phyloP scores from a whole-genome alignment of 2,888 invertebrate genomes.

The Escarpia spicata region DNA sequence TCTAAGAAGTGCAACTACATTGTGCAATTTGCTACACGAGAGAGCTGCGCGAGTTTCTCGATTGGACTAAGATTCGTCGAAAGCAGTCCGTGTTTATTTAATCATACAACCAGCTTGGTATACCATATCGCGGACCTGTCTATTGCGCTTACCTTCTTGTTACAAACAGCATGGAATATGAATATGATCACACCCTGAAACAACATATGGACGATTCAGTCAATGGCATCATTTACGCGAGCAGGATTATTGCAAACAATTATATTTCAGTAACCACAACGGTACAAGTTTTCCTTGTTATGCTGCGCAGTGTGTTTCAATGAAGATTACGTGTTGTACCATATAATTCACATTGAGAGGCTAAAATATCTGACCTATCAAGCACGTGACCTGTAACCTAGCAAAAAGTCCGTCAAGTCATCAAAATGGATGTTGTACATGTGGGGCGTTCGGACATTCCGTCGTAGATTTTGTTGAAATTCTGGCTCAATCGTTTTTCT shows the following conservation, averaged over 20 bases:
- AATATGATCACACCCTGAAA: slow-evolving; percentile 45
- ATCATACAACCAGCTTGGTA: neutral
- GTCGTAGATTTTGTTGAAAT: no score
- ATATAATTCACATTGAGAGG: no score
- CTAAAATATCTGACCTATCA: no score
- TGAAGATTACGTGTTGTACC: no score
- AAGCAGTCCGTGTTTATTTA: neutral
- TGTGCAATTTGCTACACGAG: neutral
- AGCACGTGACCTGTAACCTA: no score
- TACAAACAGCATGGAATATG: slow-evolving; percentile 43
- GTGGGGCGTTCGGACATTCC: no score
- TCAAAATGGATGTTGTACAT: no score
- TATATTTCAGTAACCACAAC: no score
- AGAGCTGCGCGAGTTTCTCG: neutral
- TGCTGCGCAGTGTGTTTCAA: no score
- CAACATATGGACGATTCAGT: slow-evolving; percentile 5
- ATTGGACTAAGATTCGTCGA: neutral
- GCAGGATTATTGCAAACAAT: neutral
- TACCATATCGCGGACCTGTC: neutral
- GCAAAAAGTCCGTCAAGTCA: no score
- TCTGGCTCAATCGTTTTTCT: no score
- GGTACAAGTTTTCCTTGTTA: no score
- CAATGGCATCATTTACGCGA: neutral
- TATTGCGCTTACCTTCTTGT: slow-evolving; percentile 40
- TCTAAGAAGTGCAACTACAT: neutral